phyloP scores from a whole-genome alignment of 2,797 vertebrate species.

The Enteromius paludinosus region DNA sequence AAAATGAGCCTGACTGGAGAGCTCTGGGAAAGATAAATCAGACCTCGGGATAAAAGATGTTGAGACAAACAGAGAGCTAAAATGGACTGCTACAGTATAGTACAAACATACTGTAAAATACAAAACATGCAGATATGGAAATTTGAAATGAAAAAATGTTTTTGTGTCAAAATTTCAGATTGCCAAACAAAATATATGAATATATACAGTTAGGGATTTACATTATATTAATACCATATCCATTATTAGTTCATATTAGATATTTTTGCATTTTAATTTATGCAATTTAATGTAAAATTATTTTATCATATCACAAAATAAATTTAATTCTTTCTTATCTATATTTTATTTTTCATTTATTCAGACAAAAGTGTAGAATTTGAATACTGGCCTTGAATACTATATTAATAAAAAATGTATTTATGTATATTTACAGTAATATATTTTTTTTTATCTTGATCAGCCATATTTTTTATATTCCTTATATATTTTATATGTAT shows the following conservation, averaged over 20 bases:
- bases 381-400: neutral
- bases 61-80: conserved; percentile 10
- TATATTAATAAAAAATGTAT: neutral
- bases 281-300: neutral
- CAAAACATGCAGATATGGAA: neutral
- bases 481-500: too few species aligned
- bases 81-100: neutral
- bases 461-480: neutral
- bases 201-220: neutral
- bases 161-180: neutral
- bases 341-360: neutral
- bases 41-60: conserved; percentile 26
- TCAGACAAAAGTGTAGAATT: neutral
- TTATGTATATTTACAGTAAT: neutral
- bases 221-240: neutral
- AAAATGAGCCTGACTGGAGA: conserved; percentile 31
- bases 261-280: neutral
- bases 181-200: neutral
- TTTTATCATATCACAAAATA: neutral
- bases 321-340: neutral
- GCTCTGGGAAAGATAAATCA: conserved; percentile 39
- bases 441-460: neutral
- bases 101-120: neutral
- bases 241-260: neutral
- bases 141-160: neutral